Conservation (phyloP, 2,888 invertebrate genomes). For the Euclidia mi region DNA sequence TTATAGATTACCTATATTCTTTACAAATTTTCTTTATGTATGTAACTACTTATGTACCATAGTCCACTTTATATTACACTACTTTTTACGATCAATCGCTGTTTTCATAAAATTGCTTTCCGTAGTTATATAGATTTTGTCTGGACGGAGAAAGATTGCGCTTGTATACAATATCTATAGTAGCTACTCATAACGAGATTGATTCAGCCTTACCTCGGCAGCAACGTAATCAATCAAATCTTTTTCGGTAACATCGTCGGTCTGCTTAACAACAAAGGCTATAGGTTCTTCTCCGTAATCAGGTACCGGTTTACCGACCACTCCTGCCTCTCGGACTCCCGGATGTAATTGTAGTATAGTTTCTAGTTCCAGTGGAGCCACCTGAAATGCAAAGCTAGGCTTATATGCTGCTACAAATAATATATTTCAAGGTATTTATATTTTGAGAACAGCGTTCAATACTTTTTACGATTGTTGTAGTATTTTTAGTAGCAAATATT, state of each 20-base stretch:
- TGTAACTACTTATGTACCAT: too few species aligned
- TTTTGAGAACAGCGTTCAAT: too few species aligned
- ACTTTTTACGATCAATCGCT: too few species aligned
- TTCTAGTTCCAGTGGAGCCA: constrained; percentile 96
- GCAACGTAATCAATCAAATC: constrained; percentile 90
- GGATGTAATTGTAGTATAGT: constrained; percentile 92
- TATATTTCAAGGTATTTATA: too few species aligned
- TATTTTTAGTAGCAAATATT: too few species aligned
- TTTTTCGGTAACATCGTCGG: constrained; percentile 85
- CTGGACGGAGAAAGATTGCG: neutral
- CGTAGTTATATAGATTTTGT: too few species aligned
- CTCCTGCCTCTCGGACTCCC: constrained; percentile 93
- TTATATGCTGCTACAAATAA: too few species aligned
- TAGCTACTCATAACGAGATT: neutral
- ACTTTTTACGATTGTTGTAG: too few species aligned
- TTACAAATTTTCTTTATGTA: too few species aligned
- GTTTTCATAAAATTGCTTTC: too few species aligned
- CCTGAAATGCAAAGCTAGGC: constrained; percentile 66
- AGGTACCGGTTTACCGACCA: constrained; percentile 93
- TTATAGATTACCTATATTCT: too few species aligned
- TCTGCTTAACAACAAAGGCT: constrained; percentile 93
- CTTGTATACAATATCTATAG: neutral
- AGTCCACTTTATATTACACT: too few species aligned
- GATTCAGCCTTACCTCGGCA: constrained; percentile 57
- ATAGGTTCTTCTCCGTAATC: constrained; percentile 92